Percentiles rank a stretch among this genome's conserved stretches.
Conservation (phyloP, 2,888 invertebrate genomes). For the Latrodectus hesperus region DNA sequence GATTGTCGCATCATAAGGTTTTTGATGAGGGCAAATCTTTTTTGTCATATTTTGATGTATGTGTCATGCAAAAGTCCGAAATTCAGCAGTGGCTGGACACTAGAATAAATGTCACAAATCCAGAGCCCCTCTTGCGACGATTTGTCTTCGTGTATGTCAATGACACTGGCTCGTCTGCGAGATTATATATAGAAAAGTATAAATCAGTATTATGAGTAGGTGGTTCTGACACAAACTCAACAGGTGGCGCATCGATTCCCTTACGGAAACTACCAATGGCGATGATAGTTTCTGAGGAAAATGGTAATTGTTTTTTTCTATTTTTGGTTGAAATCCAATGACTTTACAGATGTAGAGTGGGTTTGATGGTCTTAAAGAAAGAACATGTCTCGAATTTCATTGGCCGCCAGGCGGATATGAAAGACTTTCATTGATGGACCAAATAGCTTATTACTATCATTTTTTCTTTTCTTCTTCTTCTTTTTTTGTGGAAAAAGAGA, state of each 20-base stretch:
- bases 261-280: conserved; percentile 9
- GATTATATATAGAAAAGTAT: conserved; percentile 32
- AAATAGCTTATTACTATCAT: not conserved
- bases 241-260: conserved; percentile 18
- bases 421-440: conserved; percentile 32
- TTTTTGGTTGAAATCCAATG: not conserved
- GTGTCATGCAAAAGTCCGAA: too few species aligned
- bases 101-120: too few species aligned
- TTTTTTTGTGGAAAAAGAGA: too few species aligned
- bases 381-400: conserved; percentile 7
- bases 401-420: conserved; percentile 13
- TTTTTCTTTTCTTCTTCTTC: not conserved
- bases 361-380: not conserved
- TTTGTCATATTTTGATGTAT: too few species aligned
- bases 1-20: too few species aligned
- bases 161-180: conserved; percentile 21
- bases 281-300: conserved; percentile 25
- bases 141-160: conserved; percentile 16
- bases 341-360: not conserved
- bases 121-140: not conserved
- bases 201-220: conserved; percentile 58
- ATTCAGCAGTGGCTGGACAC: too few species aligned
- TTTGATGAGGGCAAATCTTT: too few species aligned
- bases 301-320: not conserved
- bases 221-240: conserved; percentile 45